phyloP scores from a whole-genome alignment of 2,113 vertebrate species.

The Ardeotis arabs region DNA sequence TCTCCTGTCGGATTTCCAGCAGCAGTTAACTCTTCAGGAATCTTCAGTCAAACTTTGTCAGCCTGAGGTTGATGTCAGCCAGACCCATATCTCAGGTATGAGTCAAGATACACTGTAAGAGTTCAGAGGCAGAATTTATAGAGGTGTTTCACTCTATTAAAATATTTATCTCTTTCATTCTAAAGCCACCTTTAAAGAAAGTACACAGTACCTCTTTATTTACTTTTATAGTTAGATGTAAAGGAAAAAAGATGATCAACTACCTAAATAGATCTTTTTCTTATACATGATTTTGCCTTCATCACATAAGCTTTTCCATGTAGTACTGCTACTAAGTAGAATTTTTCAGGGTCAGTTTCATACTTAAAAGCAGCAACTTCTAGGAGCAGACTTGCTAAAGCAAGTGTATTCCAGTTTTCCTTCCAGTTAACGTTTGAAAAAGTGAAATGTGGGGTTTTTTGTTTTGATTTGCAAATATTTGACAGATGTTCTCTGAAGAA shows the following conservation, averaged over 20 bases:
- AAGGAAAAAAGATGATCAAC: background rate
- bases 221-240: background rate
- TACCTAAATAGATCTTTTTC: background rate
- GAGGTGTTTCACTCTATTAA: background rate
- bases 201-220: background rate
- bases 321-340: background rate
- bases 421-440: background rate
- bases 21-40: constrained; percentile 89
- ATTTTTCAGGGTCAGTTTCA: background rate
- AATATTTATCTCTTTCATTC: background rate
- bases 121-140: background rate
- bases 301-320: background rate
- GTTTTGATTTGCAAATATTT: background rate
- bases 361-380: background rate
- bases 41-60: constrained; percentile 89
- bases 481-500: background rate
- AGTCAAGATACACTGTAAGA: background rate
- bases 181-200: background rate
- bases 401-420: background rate
- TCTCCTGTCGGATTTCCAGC: constrained; percentile 90
- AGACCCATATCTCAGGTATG: constrained; percentile 92
- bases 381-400: background rate
- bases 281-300: background rate
- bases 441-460: background rate
- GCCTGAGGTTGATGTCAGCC: constrained; percentile 85